Evolutionary conservation across 2,888 invertebrate genomes (phyloP), one percentile per base, ranked within the genome.

Genomic region (Dascillus cervinus): DNA sequence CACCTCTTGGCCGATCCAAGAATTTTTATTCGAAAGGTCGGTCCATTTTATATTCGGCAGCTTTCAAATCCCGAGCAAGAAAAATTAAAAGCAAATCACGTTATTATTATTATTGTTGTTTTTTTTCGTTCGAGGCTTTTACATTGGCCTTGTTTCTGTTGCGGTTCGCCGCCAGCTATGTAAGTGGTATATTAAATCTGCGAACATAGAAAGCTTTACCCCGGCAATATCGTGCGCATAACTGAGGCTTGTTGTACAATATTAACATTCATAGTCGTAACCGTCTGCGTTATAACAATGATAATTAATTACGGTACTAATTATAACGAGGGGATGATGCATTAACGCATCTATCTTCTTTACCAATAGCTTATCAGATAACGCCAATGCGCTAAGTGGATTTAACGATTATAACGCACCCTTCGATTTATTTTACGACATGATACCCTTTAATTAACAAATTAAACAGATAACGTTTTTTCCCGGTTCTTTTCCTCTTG

Each of bases 251-350:
- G 52, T 47, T 52, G 47, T 49, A 46, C 50, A 52, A 53, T 57
- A 58, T 60, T 58, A 60, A 59, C 59, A 60, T 60, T 59, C 57
- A 58, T 52, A 56, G 55, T 52, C 53, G 49, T 51, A 55, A 53
- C 55, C 55, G 52, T 57, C 55, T 56, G 53, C 49, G 58, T 56
- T 60, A 58, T 60, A 58, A 55, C 57, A 57, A 56, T 58, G 56
- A 60, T 60, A 62, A 60, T 60, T 60, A 60, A 62, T 60, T 57
- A 57, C 53, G 41, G 41, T 47, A 49, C 51, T 54, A 57, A 58
- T 58, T 58, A 55, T 55, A 56, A 51, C 47, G 45, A 44, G 49
- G 46, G 51, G 40, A 47, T 53, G 49, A 54, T 57, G 50, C 53
- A 57, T 58, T 56, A 52, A 46, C 44, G 49, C 53, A 53, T 52